Base-by-base conservation (phyloP, 2,797 vertebrate species). In the Muscicapa comitata region DNA sequence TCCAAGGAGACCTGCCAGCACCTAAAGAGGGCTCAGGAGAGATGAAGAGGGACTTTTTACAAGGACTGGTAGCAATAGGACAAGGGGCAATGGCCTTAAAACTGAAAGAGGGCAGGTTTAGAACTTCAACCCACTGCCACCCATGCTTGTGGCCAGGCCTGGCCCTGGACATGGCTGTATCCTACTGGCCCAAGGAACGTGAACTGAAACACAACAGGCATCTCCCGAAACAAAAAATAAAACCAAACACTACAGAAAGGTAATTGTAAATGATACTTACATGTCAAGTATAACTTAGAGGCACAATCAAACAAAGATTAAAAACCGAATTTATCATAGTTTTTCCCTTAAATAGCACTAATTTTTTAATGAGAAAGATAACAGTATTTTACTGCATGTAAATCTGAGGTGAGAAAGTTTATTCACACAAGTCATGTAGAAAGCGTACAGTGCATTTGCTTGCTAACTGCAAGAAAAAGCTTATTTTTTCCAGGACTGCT, bases 91-190 rank as follows among this genome's bases (percentile, higher is more conserved):
- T 8, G 13, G 24, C 55, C 10, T n/a, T 10, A 37, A 37, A 57
- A 70, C 29, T 51, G 31, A 53, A 65, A 40, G 43, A 45, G 43
- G 43, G 37, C 6, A 63, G 24, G 20, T 45, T 76, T 33, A 68
- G 19, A 81, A 33, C 19, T 80, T 58, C 48, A 13, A 58, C 7
- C 9, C 17, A 16, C 21, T 63, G 42, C 48, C 13, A 40, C 38
- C 21, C 7, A 4, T 31, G 5, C 70, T 73, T 29, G 33, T 0
- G 2, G 21, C 35, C 7, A 4, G 3, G 11, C 21, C 31, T 62
- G 55, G 43, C 37, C 23, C 20, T 2, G 3, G 28, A 14, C 4
- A 3, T 2, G 19, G 42, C 28, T 3, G 0, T 18, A 33, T 29
- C 42, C 35, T 55, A 26, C 2, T 5, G 38, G 55, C 17, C 31